A percentile compares a stretch with the other conserved stretches of the same genome.
Evolutionary conservation across 64 coral and sea anemone species (phyloP).

Genomic region (Montipora cactus): DNA sequence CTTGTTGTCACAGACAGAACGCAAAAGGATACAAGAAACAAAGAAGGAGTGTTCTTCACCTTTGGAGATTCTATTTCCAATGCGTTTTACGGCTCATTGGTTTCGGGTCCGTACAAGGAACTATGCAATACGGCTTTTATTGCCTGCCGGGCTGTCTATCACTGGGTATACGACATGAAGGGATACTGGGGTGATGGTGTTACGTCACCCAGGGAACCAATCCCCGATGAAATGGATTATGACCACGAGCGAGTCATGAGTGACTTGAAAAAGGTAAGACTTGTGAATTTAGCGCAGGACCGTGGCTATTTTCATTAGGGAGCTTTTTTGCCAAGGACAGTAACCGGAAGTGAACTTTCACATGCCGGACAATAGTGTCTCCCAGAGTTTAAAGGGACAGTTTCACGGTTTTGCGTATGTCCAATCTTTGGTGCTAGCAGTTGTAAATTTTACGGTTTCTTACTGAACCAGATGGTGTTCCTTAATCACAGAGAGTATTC

Average conservation of each 20-base stretch:
- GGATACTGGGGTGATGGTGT: conserved; percentile 86
- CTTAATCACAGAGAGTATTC: no score
- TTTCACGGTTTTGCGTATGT: no score
- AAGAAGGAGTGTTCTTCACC: conserved; percentile 59
- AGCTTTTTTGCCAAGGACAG: no score
- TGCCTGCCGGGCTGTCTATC: conserved; percentile 62
- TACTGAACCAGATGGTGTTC: no score
- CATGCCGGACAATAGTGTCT: no score
- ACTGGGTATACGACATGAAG: conserved; percentile 82
- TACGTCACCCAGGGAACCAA: conserved; percentile 70
- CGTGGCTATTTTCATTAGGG: no score
- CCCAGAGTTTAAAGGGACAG: no score
- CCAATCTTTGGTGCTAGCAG: no score
- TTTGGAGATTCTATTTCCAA: conserved; percentile 86
- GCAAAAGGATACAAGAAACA: conserved; percentile 4
- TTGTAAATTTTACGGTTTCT: no score
- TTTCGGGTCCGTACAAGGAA: conserved; percentile 56
- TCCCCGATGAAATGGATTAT: conserved; percentile 76
- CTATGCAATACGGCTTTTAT: conserved; percentile 65
- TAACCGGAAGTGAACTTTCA: no score
- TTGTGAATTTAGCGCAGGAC: no score
- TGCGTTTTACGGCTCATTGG: conserved; percentile 38
- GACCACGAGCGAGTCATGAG: conserved; percentile 85
- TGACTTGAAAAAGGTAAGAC: conserved; percentile 80
- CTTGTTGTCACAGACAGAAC: background rate